Evolutionary conservation across 2,113 vertebrate species (phyloP).

Genomic region (Dinomys branickii): DNA sequence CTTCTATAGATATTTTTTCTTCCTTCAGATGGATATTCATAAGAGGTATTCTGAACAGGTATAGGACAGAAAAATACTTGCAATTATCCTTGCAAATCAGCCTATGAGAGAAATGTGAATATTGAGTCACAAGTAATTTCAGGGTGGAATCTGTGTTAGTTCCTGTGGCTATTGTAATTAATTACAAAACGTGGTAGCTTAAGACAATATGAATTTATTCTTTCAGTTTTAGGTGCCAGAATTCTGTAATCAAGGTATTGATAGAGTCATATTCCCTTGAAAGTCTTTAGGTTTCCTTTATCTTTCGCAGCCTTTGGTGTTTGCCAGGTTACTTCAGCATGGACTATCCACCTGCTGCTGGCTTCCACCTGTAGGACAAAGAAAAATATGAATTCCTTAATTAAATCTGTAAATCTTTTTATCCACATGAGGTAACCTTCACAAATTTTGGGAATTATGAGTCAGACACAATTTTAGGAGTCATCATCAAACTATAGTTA

Average conservation of each 20-base stretch:
- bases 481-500: not conserved
- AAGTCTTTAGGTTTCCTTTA: not conserved
- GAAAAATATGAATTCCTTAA: not conserved
- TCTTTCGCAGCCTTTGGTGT: not conserved
- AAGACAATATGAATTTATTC: not conserved
- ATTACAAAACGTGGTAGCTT: not conserved
- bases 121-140: not conserved
- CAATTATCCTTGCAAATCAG: not conserved
- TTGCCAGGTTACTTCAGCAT: not conserved
- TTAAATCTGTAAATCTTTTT: not conserved
- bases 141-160: not conserved
- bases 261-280: not conserved
- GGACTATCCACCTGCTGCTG: no score
- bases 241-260: not conserved
- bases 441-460: not conserved
- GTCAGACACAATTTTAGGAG: not conserved
- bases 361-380: not conserved
- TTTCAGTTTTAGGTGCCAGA: not conserved
- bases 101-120: not conserved
- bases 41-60: not conserved
- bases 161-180: not conserved
- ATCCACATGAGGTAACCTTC: not conserved
- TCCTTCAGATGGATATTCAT: not conserved
- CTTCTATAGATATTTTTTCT: not conserved
- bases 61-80: not conserved